Conservation (phyloP, 2,797 vertebrate genomes). For the Spondyliosoma cantharus region DNA sequence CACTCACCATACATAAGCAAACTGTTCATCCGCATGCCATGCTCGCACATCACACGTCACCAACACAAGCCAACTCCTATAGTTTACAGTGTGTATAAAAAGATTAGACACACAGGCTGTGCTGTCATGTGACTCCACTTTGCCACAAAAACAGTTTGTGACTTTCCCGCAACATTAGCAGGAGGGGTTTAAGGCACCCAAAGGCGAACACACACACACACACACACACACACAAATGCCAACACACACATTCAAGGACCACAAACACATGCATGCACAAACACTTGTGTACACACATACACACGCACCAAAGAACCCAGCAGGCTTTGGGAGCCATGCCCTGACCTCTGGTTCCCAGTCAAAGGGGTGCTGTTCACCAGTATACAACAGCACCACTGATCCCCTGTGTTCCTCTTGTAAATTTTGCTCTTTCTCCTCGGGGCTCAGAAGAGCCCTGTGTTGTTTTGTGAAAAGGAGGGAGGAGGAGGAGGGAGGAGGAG, state of each 20-base stretch:
- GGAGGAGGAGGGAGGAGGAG: conserved; percentile 58
- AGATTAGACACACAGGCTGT: conserved; percentile 58
- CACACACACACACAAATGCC: conserved; percentile 46
- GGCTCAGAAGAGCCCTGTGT: conserved; percentile 77
- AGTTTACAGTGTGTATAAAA: conserved; percentile 65
- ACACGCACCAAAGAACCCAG: conserved; percentile 58
- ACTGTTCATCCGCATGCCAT: conserved; percentile 48
- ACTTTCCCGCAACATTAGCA: conserved; percentile 71
- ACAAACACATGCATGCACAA: conserved; percentile 54
- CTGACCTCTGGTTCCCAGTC: conserved; percentile 79
- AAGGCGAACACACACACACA: conserved; percentile 57
- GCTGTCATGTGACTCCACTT: conserved; percentile 74
- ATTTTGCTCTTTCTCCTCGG: conserved; percentile 84
- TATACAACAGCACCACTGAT: conserved; percentile 80
- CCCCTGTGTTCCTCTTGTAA: conserved; percentile 80
- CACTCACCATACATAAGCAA: conserved; percentile 49
- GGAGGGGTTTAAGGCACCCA: conserved; percentile 54
- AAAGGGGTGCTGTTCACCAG: conserved; percentile 77
- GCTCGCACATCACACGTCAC: conserved; percentile 25
- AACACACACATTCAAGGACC: conserved; percentile 63
- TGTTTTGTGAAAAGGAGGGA: conserved; percentile 79
- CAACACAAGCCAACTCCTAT: conserved; percentile 57
- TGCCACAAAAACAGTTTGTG: conserved; percentile 74
- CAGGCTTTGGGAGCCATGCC: conserved; percentile 71
- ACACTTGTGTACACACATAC: conserved; percentile 36